Evolutionary conservation across 1,140 invertebrate species (phyloP).

Genomic region (Leptinotarsa defecta): DNA sequence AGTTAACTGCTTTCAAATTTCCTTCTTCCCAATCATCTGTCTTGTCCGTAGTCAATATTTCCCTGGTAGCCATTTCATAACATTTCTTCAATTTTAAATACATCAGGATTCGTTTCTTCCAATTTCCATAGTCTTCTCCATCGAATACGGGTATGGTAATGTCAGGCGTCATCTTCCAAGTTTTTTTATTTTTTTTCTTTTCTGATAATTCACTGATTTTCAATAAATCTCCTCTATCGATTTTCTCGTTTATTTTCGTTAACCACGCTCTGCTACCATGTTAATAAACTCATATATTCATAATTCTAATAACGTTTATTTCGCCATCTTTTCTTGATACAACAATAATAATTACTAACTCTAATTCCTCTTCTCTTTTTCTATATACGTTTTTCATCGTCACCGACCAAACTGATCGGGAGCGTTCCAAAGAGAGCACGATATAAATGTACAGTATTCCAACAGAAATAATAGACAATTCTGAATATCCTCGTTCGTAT

Average conservation of each 20-base stretch:
- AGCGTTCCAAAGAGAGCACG: too few species aligned
- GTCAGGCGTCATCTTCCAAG: neutral
- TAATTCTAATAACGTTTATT: too few species aligned
- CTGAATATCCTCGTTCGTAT: too few species aligned
- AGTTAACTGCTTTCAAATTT: conserved; percentile 42
- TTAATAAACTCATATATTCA: too few species aligned
- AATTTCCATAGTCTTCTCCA: conserved; percentile 49
- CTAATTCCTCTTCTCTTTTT: too few species aligned
- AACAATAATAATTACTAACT: too few species aligned
- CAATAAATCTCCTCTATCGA: neutral
- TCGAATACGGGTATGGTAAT: conserved; percentile 47
- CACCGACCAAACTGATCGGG: too few species aligned
- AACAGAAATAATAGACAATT: too few species aligned
- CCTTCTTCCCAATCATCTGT: conserved; percentile 38
- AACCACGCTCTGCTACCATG: conserved; percentile 16
- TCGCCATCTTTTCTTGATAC: too few species aligned
- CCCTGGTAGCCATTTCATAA: conserved; percentile 29
- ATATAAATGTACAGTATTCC: too few species aligned
- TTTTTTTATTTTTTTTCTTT: neutral
- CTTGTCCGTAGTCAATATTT: conserved; percentile 29
- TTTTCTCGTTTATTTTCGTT: neutral
- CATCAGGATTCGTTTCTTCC: conserved; percentile 40
- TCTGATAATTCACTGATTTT: neutral
- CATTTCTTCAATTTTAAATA: conserved; percentile 47
- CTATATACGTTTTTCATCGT: too few species aligned